These are phyloP conservation scores for Narcine bancroftii DNA, from an alignment of 2,113 vertebrate species.

Conservation along the genomic window DNA sequence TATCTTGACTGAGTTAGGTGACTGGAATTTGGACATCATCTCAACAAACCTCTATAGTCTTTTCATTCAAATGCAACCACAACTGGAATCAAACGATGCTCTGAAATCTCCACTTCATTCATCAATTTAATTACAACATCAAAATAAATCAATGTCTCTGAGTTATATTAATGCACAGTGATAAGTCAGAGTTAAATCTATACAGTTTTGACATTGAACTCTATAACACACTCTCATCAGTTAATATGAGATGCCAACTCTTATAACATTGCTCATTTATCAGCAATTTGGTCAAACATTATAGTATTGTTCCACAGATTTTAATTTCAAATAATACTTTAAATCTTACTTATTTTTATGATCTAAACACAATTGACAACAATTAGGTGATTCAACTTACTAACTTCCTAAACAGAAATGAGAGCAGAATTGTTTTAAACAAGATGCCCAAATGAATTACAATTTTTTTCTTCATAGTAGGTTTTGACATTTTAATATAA, in stretches of 20 bases:
- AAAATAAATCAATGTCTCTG: neutral
- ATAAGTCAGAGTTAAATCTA: neutral
- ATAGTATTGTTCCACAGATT: neutral
- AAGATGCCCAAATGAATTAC: too few relatives aligned
- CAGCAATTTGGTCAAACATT: neutral
- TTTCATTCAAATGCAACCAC: neutral
- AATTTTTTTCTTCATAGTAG: too few relatives aligned
- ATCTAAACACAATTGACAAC: neutral
- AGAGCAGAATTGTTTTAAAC: too few relatives aligned
- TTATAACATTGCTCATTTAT: neutral
- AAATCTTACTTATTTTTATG: neutral
- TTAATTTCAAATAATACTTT: constrained; percentile 3
- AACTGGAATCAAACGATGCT: neutral
- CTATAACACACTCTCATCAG: neutral
- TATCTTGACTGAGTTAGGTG: neutral
- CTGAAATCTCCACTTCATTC: neutral
- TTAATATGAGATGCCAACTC: neutral
- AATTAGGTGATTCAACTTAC: neutral
- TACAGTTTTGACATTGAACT: neutral
- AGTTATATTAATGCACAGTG: neutral
- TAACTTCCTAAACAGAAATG: neutral
- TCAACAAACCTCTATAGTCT: neutral
- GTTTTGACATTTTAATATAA: too few relatives aligned
- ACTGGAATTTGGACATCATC: neutral
- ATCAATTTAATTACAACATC: neutral